phyloP scores from a whole-genome alignment of 2,888 invertebrate species.

The Sphaeridia pumilis region DNA sequence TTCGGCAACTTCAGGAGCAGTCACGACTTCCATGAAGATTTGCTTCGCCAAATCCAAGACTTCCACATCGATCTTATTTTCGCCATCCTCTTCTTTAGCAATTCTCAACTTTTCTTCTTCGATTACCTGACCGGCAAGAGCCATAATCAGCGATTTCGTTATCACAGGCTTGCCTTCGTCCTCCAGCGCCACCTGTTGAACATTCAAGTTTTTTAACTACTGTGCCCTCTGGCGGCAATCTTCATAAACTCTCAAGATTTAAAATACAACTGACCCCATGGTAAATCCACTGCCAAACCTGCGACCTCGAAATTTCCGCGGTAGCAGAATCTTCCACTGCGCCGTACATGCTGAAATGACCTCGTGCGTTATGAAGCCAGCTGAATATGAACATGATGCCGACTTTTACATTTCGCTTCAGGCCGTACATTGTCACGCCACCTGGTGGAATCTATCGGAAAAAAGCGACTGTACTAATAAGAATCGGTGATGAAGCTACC shows the following conservation, averaged over 20 bases:
- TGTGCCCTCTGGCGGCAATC: not conserved
- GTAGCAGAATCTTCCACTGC: slow-evolving; percentile 62
- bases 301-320: slow-evolving; percentile 59
- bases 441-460: slow-evolving; percentile 46
- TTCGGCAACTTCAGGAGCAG: slow-evolving; percentile 49
- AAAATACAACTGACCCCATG: slow-evolving; percentile 43
- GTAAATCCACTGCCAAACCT: slow-evolving; percentile 62
- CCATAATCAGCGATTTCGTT: slow-evolving; percentile 45
- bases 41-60: slow-evolving; percentile 39
- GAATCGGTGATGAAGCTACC: not conserved
- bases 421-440: slow-evolving; percentile 51
- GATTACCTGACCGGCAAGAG: slow-evolving; percentile 42
- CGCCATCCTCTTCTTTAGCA: slow-evolving; percentile 22
- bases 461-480: not conserved
- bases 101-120: slow-evolving; percentile 37
- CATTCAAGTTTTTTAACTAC: slow-evolving; percentile 7
- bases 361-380: slow-evolving; percentile 53
- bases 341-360: slow-evolving; percentile 54
- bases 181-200: slow-evolving; percentile 46
- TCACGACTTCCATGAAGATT: slow-evolving; percentile 52
- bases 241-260: not conserved
- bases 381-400: slow-evolving; percentile 55
- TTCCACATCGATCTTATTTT: slow-evolving; percentile 2
- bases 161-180: slow-evolving; percentile 43
- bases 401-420: slow-evolving; percentile 54